These are phyloP conservation scores for Zhuqinia jingwanae DNA, from an alignment of 2,888 invertebrate genomes.

Conservation along the genomic window DNA sequence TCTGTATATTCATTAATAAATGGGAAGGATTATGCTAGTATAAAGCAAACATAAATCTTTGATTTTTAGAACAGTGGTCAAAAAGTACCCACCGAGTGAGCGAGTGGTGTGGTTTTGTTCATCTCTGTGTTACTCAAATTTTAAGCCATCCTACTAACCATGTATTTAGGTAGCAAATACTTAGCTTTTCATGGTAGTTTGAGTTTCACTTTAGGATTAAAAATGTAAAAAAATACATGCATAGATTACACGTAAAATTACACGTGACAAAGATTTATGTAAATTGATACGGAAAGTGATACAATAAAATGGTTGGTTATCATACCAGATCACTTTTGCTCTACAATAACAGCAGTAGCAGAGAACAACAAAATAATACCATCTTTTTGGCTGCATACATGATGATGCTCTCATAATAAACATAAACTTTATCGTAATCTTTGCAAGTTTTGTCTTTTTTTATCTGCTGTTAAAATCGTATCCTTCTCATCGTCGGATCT, in stretches of 20 bases:
- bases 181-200: constrained; percentile 53
- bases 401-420: too few species aligned
- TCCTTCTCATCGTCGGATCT: constrained; percentile 3
- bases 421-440: too few species aligned
- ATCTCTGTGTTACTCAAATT: constrained; percentile 3
- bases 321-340: not conserved
- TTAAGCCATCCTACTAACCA: not conserved
- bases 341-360: too few species aligned
- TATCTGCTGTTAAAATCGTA: constrained; percentile 48
- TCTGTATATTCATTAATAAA: too few species aligned
- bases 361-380: too few species aligned
- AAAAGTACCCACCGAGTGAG: constrained; percentile 58
- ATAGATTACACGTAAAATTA: not conserved
- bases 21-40: not conserved
- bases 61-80: constrained; percentile 60
- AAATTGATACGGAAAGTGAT: constrained; percentile 6
- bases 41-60: constrained; percentile 43
- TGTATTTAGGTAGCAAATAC: not conserved
- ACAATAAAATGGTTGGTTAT: constrained; percentile 41
- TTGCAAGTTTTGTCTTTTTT: too few species aligned
- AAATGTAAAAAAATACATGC: not conserved
- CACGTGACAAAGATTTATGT: not conserved
- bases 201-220: not conserved
- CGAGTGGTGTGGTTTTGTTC: too few species aligned
- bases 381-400: too few species aligned